Evolutionary conservation across 2,113 vertebrate species (phyloP).

Genomic region (Pseudorectes ferrugineus): DNA sequence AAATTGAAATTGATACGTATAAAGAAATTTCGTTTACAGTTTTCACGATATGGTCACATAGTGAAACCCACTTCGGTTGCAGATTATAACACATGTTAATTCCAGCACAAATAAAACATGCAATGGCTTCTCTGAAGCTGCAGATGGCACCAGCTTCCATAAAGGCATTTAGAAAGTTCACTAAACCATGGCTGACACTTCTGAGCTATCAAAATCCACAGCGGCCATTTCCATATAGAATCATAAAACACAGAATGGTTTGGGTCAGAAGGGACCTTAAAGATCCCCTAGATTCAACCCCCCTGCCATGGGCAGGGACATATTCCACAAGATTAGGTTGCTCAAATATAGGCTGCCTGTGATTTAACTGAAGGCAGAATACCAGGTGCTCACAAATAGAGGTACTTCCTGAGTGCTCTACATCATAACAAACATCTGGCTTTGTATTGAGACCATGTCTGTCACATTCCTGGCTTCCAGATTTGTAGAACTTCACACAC

Average conservation of each 20-base stretch:
- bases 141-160: conserved; percentile 20
- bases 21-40: background rate
- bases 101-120: background rate
- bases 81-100: background rate
- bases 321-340: background rate
- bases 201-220: background rate
- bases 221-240: background rate
- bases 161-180: background rate
- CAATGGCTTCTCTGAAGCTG: background rate
- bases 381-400: background rate
- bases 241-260: background rate
- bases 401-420: background rate
- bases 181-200: background rate
- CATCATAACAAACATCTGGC: background rate
- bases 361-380: background rate
- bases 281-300: background rate
- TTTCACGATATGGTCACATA: background rate
- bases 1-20: background rate
- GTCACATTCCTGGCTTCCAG: background rate
- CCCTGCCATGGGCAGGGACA: background rate
- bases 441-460: background rate
- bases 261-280: background rate
- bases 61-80: background rate
- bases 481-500: background rate
- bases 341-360: background rate